These are phyloP conservation scores for Chitala chitala DNA, from an alignment of 2,113 vertebrate genomes.

Conservation along the genomic window DNA sequence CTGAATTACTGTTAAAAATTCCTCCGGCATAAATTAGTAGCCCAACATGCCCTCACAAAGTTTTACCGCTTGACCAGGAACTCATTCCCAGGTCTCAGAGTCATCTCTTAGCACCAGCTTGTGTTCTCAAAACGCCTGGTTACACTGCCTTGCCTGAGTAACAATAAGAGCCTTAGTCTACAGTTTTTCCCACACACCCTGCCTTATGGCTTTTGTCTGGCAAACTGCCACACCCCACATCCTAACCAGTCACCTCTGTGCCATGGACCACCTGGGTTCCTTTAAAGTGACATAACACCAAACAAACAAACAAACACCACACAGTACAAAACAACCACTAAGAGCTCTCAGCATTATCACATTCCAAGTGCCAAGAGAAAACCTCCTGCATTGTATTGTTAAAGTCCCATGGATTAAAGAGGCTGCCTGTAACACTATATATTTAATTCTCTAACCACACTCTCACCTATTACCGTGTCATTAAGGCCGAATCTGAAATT, in stretches of 20 bases:
- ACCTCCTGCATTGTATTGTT: not conserved
- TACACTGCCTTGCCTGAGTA: not conserved
- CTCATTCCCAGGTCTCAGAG: not conserved
- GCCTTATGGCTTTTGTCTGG: too few species aligned
- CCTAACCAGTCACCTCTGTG: too few species aligned
- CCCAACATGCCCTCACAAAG: too few species aligned
- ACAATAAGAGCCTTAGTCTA: not conserved
- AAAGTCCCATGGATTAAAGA: not conserved
- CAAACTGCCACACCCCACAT: too few species aligned
- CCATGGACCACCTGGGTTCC: not conserved
- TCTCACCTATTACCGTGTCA: not conserved
- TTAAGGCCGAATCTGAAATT: not conserved
- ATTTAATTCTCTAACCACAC: not conserved
- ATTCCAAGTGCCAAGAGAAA: not conserved
- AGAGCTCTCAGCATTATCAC: not conserved
- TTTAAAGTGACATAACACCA: not conserved
- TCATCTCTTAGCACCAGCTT: not conserved
- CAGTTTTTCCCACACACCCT: too few species aligned
- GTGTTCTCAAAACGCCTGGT: not conserved
- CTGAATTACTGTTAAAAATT: too few species aligned
- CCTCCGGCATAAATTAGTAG: too few species aligned
- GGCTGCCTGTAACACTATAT: not conserved
- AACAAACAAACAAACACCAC: too few species aligned
- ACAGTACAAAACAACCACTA: not conserved
- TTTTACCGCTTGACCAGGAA: too few species aligned